A percentile compares a stretch with the other conserved stretches of the same genome.
Evolutionary conservation across 2,113 vertebrate genomes (phyloP).

Genomic region (Eolophus roseicapilla): DNA sequence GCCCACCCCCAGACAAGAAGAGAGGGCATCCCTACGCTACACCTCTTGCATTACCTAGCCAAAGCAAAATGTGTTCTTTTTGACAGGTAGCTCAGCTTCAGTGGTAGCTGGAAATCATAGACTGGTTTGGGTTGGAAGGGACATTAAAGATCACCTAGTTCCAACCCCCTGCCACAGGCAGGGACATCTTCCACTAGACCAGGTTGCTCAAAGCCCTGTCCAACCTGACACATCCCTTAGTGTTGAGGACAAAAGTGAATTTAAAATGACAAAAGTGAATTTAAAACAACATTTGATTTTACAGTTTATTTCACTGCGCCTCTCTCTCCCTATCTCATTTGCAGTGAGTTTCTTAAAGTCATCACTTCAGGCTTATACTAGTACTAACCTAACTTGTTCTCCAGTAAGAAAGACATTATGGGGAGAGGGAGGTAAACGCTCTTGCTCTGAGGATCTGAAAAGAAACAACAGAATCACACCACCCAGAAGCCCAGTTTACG

Average conservation of each 20-base stretch:
- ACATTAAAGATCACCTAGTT: not conserved
- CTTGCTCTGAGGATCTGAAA: not conserved
- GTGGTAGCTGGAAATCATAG: not conserved
- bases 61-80: not conserved
- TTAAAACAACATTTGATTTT: not conserved
- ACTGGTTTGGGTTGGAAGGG: not conserved
- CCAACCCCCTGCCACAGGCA: not conserved
- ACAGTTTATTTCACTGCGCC: not conserved
- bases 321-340: not conserved
- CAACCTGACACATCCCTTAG: not conserved
- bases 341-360: not conserved
- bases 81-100: not conserved
- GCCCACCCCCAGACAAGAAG: too few relatives aligned
- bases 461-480: not conserved
- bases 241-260: not conserved
- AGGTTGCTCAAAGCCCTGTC: not conserved
- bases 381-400: not conserved
- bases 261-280: not conserved
- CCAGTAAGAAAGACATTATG: not conserved
- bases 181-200: not conserved
- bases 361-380: not conserved
- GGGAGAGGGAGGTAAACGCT: not conserved
- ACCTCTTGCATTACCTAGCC: too few relatives aligned
- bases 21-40: fast-evolving
- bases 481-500: not conserved